These are phyloP conservation scores for Gnathonemus echidnorhynchus DNA, from an alignment of 2,113 vertebrate species.

Conservation along the genomic window DNA sequence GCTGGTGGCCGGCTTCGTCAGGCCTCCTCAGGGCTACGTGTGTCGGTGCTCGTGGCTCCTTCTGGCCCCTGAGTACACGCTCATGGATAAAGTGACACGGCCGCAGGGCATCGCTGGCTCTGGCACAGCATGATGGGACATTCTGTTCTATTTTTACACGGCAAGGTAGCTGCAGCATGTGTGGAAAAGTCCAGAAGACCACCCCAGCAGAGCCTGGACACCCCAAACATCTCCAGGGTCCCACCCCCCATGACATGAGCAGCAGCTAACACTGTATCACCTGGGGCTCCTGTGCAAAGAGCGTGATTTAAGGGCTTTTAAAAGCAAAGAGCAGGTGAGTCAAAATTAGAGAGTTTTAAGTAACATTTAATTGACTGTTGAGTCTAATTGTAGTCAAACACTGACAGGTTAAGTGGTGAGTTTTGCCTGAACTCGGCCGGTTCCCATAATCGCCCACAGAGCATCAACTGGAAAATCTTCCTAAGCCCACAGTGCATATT, in stretches of 20 bases:
- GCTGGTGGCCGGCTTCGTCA: neutral
- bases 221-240: neutral
- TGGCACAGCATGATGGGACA: neutral
- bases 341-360: neutral
- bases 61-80: neutral
- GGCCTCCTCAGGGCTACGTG: neutral
- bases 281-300: neutral
- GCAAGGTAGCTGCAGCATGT: neutral
- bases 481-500: neutral
- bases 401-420: neutral
- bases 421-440: neutral
- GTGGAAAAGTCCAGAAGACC: slow-evolving; percentile 2
- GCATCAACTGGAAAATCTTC: neutral
- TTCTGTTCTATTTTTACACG: slow-evolving; percentile 8
- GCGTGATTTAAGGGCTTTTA: neutral
- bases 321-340: neutral
- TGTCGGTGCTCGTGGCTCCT: neutral
- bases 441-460: neutral
- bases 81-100: neutral
- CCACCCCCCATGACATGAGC: neutral
- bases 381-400: neutral
- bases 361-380: neutral
- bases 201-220: neutral
- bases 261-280: neutral
- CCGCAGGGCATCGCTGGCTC: neutral